Conservation (phyloP, 2,797 vertebrate species). For the Labroides dimidiatus region DNA sequence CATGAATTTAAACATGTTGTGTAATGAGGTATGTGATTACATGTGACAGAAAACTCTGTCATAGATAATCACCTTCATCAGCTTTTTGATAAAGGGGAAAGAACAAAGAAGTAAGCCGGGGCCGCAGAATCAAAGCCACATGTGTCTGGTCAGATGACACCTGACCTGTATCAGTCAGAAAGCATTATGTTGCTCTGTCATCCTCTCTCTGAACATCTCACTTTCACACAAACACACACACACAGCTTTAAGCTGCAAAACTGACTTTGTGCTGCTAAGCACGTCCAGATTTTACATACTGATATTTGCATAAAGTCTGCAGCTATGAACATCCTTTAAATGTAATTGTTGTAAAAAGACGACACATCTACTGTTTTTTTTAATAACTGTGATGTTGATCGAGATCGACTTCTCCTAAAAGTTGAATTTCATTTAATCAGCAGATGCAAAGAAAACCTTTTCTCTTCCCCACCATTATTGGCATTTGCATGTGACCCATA, state of each 20-base stretch:
- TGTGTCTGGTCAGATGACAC: conserved; percentile 37
- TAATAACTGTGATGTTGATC: neutral
- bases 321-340: neutral
- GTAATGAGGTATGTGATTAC: conserved; percentile 40
- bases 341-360: too few relatives aligned
- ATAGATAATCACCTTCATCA: conserved; percentile 15
- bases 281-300: conserved; percentile 3
- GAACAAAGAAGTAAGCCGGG: conserved; percentile 4
- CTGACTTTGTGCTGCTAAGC: conserved; percentile 13
- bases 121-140: conserved; percentile 10
- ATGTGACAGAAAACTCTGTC: conserved; percentile 22
- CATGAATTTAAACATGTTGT: conserved; percentile 9
- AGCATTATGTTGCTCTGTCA: conserved; percentile 30
- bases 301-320: conserved; percentile 3
- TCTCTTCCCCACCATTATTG: conserved; percentile 22
- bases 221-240: neutral
- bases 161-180: conserved; percentile 43
- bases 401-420: too few relatives aligned
- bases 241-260: conserved; percentile 15
- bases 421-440: neutral
- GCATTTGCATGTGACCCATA: conserved; percentile 56
- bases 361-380: neutral
- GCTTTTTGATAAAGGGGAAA: conserved; percentile 25
- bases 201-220: conserved; percentile 6
- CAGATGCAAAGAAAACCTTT: conserved; percentile 13